phyloP scores from a whole-genome alignment of 2,113 vertebrate species.

The Theristicus caerulescens region DNA sequence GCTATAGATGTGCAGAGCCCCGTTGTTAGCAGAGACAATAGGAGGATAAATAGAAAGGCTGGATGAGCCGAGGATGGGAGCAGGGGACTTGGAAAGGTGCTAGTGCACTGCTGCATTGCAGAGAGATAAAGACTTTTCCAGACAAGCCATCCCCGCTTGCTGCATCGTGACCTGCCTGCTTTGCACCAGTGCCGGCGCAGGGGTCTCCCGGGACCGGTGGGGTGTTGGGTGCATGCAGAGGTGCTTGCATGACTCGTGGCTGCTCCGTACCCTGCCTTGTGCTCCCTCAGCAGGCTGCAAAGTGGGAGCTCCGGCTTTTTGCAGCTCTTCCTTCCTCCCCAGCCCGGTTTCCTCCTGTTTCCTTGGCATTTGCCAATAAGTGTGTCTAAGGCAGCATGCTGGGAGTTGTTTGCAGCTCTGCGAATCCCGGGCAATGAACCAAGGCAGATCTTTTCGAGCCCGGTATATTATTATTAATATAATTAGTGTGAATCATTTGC shows the following conservation, averaged over 20 bases:
- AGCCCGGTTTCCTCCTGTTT: background rate
- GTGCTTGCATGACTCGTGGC: background rate
- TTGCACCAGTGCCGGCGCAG: background rate
- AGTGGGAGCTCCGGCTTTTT: background rate
- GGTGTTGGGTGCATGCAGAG: background rate
- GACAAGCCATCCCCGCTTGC: background rate
- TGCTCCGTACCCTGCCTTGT: background rate
- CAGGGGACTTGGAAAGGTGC: slow-evolving; percentile 29
- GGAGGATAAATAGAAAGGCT: slow-evolving; percentile 55
- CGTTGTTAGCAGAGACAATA: slow-evolving; percentile 52
- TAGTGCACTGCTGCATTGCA: slow-evolving; percentile 18
- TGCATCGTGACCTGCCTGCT: background rate
- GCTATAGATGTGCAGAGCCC: background rate
- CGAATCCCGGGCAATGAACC: slow-evolving; percentile 23
- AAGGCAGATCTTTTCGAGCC: slow-evolving; percentile 21
- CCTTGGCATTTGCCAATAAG: background rate
- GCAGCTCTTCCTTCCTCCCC: background rate
- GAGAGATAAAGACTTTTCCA: background rate
- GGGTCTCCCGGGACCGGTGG: background rate
- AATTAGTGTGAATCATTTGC: slow-evolving; percentile 51
- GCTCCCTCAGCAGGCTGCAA: background rate
- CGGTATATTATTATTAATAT: slow-evolving; percentile 44
- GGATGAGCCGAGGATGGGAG: slow-evolving; percentile 10
- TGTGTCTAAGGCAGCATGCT: background rate
- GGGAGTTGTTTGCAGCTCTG: slow-evolving; percentile 45